A percentile compares a stretch with the other conserved stretches of the same genome.
These are phyloP conservation scores for Lacanobia wlatinum DNA, from an alignment of 2,888 invertebrate species.

Conservation along the genomic window DNA sequence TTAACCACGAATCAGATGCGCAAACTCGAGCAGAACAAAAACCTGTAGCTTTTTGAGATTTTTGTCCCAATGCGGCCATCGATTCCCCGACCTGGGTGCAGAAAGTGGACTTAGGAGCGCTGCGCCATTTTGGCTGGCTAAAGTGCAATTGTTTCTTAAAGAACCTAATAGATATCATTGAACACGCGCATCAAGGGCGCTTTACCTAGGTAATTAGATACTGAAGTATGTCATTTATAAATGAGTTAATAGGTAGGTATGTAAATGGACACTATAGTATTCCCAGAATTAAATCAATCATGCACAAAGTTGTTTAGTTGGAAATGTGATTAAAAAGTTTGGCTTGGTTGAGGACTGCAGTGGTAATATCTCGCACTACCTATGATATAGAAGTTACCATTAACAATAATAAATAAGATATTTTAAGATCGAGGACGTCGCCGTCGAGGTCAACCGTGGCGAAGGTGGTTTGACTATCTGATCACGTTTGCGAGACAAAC, in stretches of 20 bases:
- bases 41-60: constrained; percentile 50
- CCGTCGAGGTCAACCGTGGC: too few relatives aligned
- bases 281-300: background rate
- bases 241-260: background rate
- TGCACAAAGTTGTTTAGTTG: background rate
- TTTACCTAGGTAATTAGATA: background rate
- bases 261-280: constrained; percentile 4
- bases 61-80: constrained; percentile 59
- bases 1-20: constrained; percentile 33
- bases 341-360: background rate
- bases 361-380: constrained; percentile 12
- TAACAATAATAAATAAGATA: too few relatives aligned
- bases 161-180: background rate
- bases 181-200: background rate
- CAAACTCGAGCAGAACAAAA: constrained; percentile 37
- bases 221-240: background rate
- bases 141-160: background rate
- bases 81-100: constrained; percentile 51
- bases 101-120: constrained; percentile 29
- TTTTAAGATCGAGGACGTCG: too few relatives aligned
- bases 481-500: too few relatives aligned
- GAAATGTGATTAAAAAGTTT: background rate
- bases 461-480: too few relatives aligned
- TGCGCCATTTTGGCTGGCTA: constrained; percentile 34
- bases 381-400: too few relatives aligned